phyloP scores from a whole-genome alignment of 2,888 invertebrate genomes.

The Dichetophora obliterata region DNA sequence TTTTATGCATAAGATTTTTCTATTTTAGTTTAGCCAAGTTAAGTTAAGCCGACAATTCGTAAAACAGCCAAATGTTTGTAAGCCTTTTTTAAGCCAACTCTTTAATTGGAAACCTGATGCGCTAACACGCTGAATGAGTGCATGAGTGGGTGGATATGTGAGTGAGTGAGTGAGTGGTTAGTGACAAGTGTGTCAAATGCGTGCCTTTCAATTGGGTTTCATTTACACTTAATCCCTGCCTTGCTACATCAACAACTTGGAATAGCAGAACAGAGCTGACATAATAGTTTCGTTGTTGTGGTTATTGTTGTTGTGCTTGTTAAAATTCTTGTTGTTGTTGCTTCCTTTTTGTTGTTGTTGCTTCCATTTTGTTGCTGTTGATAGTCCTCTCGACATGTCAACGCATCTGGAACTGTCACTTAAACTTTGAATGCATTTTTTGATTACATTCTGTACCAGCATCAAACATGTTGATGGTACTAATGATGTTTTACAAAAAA shows the following conservation, averaged over 20 bases:
- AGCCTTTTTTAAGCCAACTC: background rate
- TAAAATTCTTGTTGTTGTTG: no score
- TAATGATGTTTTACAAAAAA: background rate
- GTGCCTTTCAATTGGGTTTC: constrained; percentile 27
- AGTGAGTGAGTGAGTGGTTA: background rate
- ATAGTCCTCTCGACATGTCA: constrained; percentile 38
- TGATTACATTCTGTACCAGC: constrained; percentile 22
- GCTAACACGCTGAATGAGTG: background rate
- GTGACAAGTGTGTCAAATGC: constrained; percentile 40
- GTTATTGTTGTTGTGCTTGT: constrained; percentile 6
- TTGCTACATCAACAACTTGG: background rate
- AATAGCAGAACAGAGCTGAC: background rate
- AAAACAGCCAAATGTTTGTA: background rate
- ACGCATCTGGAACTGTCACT: constrained; percentile 41
- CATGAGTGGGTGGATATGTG: background rate
- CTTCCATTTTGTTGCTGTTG: background rate
- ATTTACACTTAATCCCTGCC: constrained; percentile 12
- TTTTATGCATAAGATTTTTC: background rate
- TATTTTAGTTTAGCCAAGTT: background rate
- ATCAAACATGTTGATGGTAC: constrained; percentile 11
- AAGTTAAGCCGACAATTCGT: background rate
- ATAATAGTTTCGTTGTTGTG: constrained; percentile 8
- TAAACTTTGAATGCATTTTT: constrained; percentile 32
- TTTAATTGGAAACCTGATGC: constrained; percentile 15
- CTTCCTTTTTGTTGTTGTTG: background rate